phyloP scores from a whole-genome alignment of 2,113 vertebrate genomes.

The Catharus bicknelli region DNA sequence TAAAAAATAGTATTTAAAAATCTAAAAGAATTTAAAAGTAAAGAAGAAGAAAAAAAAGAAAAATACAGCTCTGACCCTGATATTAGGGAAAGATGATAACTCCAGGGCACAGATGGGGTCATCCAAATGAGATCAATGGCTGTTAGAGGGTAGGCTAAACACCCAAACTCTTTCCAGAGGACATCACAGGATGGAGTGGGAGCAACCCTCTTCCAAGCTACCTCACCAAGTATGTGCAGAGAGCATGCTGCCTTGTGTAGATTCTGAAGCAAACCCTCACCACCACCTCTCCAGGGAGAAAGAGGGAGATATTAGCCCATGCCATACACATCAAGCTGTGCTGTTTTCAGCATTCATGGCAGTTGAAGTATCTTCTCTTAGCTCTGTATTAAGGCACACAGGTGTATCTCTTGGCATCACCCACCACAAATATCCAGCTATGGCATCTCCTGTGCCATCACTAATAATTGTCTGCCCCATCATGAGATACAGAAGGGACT shows the following conservation, averaged over 20 bases:
- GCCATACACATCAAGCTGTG: fast-evolving
- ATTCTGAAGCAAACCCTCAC: not conserved
- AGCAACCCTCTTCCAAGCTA: not conserved
- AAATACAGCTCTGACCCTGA: not conserved
- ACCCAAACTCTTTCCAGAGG: not conserved
- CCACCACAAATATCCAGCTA: not conserved
- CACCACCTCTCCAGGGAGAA: not conserved
- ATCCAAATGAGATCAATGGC: not conserved
- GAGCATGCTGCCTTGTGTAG: not conserved
- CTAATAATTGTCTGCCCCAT: not conserved
- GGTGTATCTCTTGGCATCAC: not conserved
- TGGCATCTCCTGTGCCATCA: not conserved
- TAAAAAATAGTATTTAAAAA: not conserved
- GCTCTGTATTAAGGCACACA: not conserved
- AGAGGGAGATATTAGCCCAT: not conserved
- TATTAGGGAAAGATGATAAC: not conserved
- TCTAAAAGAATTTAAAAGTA: not conserved
- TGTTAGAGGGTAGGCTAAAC: not conserved
- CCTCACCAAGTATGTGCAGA: not conserved
- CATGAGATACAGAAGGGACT: not conserved
- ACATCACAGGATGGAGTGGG: not conserved
- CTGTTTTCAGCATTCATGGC: not conserved
- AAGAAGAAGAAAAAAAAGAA: not conserved
- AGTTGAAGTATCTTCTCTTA: not conserved
- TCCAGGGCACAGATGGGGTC: not conserved